phyloP scores from a whole-genome alignment of 2,797 vertebrate species.

The Cuniculus paca region DNA sequence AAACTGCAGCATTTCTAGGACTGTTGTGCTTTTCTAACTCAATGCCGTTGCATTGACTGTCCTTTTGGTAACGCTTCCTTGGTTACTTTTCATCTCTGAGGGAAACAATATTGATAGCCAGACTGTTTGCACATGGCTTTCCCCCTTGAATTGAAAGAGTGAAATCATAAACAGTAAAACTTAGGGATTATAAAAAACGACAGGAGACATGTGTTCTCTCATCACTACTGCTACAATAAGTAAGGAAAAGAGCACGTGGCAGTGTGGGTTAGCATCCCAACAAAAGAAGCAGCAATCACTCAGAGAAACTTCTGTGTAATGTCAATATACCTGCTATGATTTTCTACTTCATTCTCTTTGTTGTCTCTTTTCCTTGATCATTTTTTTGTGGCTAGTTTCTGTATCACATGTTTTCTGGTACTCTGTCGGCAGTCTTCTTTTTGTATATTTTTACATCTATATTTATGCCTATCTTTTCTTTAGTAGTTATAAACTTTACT shows the following conservation, averaged over 20 bases:
- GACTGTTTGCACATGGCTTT: background rate
- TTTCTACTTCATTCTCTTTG: background rate
- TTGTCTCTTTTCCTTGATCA: background rate
- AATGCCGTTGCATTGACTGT: background rate
- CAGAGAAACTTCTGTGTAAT: background rate
- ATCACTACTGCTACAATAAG: background rate
- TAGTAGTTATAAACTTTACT: background rate
- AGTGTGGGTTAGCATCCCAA: background rate
- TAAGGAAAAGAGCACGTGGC: background rate
- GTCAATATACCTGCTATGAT: background rate
- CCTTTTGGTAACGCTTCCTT: background rate
- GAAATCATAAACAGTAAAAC: background rate
- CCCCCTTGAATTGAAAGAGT: background rate
- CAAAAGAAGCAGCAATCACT: background rate
- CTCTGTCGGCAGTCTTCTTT: background rate
- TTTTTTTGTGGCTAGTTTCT: background rate
- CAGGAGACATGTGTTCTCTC: background rate
- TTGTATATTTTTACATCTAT: background rate
- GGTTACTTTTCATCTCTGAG: background rate
- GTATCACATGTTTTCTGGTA: background rate
- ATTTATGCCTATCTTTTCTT: background rate
- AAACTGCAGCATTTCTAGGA: background rate
- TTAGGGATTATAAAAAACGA: background rate
- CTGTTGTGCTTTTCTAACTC: background rate
- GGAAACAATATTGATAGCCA: background rate